Evolutionary conservation across 2,888 invertebrate species (phyloP), one percentile per base, ranked within the genome.

Genomic region (Ophion slaviceki): DNA sequence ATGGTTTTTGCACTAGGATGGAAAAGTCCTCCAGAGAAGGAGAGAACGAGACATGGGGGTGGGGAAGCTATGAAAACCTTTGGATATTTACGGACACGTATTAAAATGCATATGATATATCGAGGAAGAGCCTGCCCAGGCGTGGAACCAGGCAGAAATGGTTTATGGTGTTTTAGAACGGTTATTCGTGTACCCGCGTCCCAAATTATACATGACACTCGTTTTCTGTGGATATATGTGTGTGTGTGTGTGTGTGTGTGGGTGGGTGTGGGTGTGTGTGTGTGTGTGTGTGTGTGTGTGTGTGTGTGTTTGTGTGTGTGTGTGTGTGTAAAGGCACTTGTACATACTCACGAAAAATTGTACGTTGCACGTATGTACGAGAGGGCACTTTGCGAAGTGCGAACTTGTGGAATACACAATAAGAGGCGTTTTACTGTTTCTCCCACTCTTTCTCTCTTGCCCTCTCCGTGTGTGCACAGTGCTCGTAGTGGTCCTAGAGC

Each of bases 91-190:
- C 62, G 32, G 59, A 47, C 53, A 47, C 53, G 59, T 74, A 53
- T 36, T 59, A 74, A 79, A 68, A 68, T 14, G 68, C 20, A 32
- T 70, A 61, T 83, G 71, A 81, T 81, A 84, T 81, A 40, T 75
- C n/a, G 74, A 62, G 78, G 47, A n/a, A 24, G 68, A 79, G 71
- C 66, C 78, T 67, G 82, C 57, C 59, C 70, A 83, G 81, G 81
- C 72, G 86, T 86, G 80, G 81, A 74, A 24, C 59, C 32, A 67
- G 59, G 57, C 72, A 80, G 61, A 84, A 84, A 87, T 86, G 85
- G 85, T 87, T 86, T 81, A 87, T 53, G 53, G 79, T 85, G 83
- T 86, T 87, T 86, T 85, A 86, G 85, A 81, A 79, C 81, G 68
- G 80, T 75, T 86, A 71, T 66, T 78, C 80, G 74, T 85, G 80